Conservation (phyloP, 2,888 invertebrate genomes). For the Drosophila glabriapex region DNA sequence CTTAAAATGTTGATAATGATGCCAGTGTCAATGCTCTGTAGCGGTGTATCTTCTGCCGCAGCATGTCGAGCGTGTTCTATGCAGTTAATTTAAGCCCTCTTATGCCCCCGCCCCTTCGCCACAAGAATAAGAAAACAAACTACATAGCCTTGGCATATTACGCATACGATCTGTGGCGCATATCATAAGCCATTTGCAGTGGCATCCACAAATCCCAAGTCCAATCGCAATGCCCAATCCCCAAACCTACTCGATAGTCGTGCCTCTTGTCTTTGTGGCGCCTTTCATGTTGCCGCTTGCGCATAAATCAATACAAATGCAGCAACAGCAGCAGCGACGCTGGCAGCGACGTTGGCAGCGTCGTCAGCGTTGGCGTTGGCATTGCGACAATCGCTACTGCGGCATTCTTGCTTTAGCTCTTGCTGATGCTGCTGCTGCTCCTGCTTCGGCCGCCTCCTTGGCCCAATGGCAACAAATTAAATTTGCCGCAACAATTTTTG, state of each 20-base stretch:
- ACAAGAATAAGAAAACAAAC: neutral
- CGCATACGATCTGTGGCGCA: slow-evolving; percentile 64
- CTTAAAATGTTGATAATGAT: slow-evolving; percentile 48
- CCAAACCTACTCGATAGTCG: slow-evolving; percentile 35
- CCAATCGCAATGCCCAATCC: slow-evolving; percentile 19
- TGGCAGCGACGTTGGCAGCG: slow-evolving; percentile 6
- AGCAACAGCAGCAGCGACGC: slow-evolving; percentile 8
- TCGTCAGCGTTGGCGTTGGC: slow-evolving; percentile 33
- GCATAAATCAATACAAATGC: slow-evolving; percentile 77
- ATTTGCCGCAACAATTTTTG: slow-evolving; percentile 48
- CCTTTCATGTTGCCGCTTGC: slow-evolving; percentile 70
- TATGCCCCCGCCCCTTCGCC: neutral
- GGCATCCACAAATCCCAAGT: slow-evolving; percentile 27
- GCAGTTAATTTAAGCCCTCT: slow-evolving; percentile 23
- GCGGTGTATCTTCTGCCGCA: slow-evolving; percentile 59
- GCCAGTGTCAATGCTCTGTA: slow-evolving; percentile 73
- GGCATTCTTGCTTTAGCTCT: slow-evolving; percentile 17
- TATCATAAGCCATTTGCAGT: slow-evolving; percentile 43
- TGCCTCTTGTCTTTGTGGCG: slow-evolving; percentile 34
- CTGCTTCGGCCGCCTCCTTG: neutral
- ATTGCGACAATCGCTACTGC: slow-evolving; percentile 42
- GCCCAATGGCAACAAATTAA: slow-evolving; percentile 56
- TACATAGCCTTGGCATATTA: slow-evolving; percentile 48
- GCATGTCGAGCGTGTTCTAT: slow-evolving; percentile 37
- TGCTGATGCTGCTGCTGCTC: neutral